Percentiles rank a stretch among this genome's conserved stretches.
phyloP scores from a whole-genome alignment of 2,113 vertebrate genomes.

The Arvicanthis niloticus region DNA sequence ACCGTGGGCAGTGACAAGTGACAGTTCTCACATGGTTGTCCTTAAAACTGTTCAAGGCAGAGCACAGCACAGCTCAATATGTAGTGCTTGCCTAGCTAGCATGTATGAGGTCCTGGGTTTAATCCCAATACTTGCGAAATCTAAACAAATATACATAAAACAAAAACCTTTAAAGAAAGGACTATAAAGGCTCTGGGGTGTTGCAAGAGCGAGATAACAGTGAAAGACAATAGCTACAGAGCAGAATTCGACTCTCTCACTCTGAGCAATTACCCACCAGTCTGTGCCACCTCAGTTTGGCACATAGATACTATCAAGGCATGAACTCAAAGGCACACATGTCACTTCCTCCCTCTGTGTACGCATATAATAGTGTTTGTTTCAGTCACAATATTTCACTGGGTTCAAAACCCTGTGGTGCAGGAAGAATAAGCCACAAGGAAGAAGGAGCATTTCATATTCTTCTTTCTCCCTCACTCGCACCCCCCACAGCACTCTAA shows the following conservation, averaged over 20 bases:
- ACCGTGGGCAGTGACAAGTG: not conserved
- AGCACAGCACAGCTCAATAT: not conserved
- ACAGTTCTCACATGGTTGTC: not conserved
- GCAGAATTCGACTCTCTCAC: not conserved
- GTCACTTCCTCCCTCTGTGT: not conserved
- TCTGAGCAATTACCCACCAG: not conserved
- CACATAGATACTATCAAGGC: not conserved
- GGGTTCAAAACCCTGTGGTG: conserved; percentile 57
- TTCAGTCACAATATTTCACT: conserved; percentile 69
- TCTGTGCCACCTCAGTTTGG: not conserved
- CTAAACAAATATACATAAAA: not conserved
- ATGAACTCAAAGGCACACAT: not conserved
- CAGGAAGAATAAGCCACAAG: conserved; percentile 40
- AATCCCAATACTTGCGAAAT: not conserved
- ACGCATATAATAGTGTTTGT: not conserved
- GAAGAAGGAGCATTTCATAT: conserved; percentile 36
- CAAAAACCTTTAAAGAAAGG: not conserved
- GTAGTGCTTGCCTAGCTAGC: not conserved
- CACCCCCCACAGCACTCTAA: conserved; percentile 56
- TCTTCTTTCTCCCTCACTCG: conserved; percentile 46
- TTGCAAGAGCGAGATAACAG: not conserved
- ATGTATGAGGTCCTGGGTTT: not conserved
- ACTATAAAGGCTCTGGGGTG: not conserved
- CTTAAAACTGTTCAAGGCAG: not conserved
- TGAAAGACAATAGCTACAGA: not conserved